Conservation (phyloP, 1,140 invertebrate species). For the Eupristina koningsbergeri region DNA sequence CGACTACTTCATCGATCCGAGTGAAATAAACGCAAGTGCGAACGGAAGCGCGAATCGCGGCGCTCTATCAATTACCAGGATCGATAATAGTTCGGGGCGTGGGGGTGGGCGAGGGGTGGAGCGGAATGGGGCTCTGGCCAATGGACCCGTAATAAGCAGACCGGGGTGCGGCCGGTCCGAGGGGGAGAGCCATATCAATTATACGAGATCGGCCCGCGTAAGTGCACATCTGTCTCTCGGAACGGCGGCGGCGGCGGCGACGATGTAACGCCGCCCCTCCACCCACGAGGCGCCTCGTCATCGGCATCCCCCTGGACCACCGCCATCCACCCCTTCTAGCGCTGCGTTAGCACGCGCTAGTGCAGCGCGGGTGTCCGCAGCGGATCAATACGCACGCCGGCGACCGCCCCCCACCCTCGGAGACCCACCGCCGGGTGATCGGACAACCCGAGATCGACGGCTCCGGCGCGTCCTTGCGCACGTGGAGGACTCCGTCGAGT, state of each 20-base stretch:
- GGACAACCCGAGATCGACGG: neutral
- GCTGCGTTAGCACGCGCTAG: constrained; percentile 64
- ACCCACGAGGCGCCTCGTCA: constrained; percentile 42
- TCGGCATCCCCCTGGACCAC: constrained; percentile 28
- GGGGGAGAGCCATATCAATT: constrained; percentile 46
- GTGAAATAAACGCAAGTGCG: constrained; percentile 32
- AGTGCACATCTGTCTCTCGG: constrained; percentile 50
- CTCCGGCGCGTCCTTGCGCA: neutral
- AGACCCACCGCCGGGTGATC: constrained; percentile 59
- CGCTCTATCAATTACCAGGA: constrained; percentile 18
- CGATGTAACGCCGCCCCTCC: constrained; percentile 23
- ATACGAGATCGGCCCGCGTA: constrained; percentile 50
- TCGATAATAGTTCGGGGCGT: neutral
- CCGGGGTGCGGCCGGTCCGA: neutral
- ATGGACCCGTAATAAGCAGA: constrained; percentile 39
- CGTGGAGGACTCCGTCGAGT: neutral
- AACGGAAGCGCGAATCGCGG: neutral
- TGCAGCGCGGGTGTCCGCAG: constrained; percentile 57
- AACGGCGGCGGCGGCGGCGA: constrained; percentile 33
- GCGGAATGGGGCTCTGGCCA: constrained; percentile 9
- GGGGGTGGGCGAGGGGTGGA: neutral
- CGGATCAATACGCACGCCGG: constrained; percentile 71
- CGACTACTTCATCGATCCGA: constrained; percentile 39
- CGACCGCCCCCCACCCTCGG: no score
- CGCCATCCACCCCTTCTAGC: constrained; percentile 54